Base-by-base conservation (phyloP, 1,140 invertebrate genomes). In the Samia ricini region DNA sequence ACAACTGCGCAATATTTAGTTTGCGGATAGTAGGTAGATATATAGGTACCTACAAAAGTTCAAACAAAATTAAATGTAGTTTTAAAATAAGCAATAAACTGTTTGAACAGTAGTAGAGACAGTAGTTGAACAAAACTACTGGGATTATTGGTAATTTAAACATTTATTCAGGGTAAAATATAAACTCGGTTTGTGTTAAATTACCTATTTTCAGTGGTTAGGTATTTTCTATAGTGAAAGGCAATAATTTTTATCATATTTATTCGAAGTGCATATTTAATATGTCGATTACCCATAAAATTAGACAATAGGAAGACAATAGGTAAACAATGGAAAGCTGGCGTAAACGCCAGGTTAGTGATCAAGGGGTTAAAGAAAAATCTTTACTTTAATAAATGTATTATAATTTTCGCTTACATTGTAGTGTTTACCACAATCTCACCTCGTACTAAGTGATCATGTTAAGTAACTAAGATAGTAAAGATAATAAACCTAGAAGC, bases 41-140 rank as follows among this genome's bases (percentile, higher is more conserved):
- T 12, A 19, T 19, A 52, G 23, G 21, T 8, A 26, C 12, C 52
- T 33, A 5, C 23, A 51, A 36, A 22, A 49, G 51, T 48, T 20
- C 23, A 58, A 56, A 58, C 54, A 52, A 63, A 67, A 68, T 61
- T 56, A 52, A 57, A 48, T 63, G 51, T 60, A 63, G 58, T 67
- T 63, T 67, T 60, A 63, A 68, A 63, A 68, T 60, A 51, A 23
- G n/a, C 56, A 51, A 68, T 56, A 63, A 61, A 68, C 58, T 63
- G 51, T 68, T 63, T 63, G 52, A 61, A 61, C 42, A 59, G n/a
- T n/a, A n/a, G n/a, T n/a, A n/a, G n/a, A n/a, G 56, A 12, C 8
- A 48, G 60, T 29, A 57, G 59, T 63, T 63, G 4, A 60, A n/a
- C 50, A 21, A 19, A 49, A 60, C 63, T 60, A 52, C 29, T 4